phyloP scores from a whole-genome alignment of 2,888 invertebrate genomes.

The Galerucella calmariensis region DNA sequence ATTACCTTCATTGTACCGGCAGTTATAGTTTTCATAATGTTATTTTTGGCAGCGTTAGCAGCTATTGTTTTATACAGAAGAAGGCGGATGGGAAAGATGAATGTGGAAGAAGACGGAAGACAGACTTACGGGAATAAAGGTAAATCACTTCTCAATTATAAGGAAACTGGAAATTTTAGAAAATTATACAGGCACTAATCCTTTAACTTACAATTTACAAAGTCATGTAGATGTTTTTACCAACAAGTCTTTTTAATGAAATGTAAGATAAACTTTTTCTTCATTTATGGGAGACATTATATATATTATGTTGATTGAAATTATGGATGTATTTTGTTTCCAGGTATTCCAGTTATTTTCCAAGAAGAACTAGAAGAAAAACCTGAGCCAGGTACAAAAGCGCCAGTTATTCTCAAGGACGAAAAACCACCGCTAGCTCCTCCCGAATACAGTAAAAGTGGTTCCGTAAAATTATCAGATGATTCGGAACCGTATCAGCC shows the following conservation, averaged over 20 bases:
- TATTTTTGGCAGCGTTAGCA: slow-evolving; percentile 85
- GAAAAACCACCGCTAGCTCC: slow-evolving; percentile 94
- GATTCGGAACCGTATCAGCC: slow-evolving; percentile 87
- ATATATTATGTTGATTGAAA: no score
- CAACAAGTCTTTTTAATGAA: no score
- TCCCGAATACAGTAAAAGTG: slow-evolving; percentile 75
- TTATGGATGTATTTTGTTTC: slow-evolving; percentile 11
- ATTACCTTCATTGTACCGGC: slow-evolving; percentile 91
- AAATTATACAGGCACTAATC: no score
- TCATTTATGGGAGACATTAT: no score
- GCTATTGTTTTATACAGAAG: slow-evolving; percentile 90
- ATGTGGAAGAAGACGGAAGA: slow-evolving; percentile 83
- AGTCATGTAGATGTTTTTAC: no score
- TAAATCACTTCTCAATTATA: slow-evolving; percentile 14
- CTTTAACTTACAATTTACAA: no score
- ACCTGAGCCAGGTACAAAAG: slow-evolving; percentile 88
- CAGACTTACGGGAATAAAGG: slow-evolving; percentile 84
- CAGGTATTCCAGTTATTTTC: slow-evolving; percentile 85
- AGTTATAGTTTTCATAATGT: slow-evolving; percentile 87
- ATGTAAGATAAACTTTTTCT: no score
- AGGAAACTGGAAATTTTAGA: no score
- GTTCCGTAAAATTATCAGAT: slow-evolving; percentile 62
- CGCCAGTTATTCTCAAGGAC: slow-evolving; percentile 93
- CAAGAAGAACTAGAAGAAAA: slow-evolving; percentile 96
- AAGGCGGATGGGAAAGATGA: slow-evolving; percentile 86